A percentile compares a stretch with the other conserved stretches of the same genome.
Evolutionary conservation across 1,140 invertebrate genomes (phyloP).

Genomic region (Temnothorax longispinosus): DNA sequence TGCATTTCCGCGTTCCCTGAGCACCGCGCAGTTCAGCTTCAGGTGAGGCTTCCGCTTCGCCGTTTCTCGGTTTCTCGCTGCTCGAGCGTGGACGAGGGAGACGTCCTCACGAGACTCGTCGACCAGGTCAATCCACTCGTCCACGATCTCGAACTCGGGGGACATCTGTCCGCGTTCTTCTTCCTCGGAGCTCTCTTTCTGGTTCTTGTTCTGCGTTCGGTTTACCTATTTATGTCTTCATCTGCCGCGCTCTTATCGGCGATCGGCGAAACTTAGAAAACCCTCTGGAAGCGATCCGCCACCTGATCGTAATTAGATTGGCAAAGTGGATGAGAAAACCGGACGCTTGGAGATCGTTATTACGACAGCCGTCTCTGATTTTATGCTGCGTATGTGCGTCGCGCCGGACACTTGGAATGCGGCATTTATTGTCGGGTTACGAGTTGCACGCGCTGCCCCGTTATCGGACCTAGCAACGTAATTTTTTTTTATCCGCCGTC

Average conservation of each 20-base stretch:
- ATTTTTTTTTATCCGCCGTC: neutral
- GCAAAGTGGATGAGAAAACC: neutral
- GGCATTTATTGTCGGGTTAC: constrained; percentile 35
- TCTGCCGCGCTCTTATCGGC: constrained; percentile 45
- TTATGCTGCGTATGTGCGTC: constrained; percentile 1
- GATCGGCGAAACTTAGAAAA: constrained; percentile 56
- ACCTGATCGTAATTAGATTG: constrained; percentile 64
- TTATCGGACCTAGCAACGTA: constrained; percentile 15
- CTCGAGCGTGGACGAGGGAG: neutral
- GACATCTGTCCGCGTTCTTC: neutral
- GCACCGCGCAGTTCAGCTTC: constrained; percentile 36
- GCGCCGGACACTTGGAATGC: neutral
- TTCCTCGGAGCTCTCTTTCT: neutral
- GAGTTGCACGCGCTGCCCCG: constrained; percentile 19
- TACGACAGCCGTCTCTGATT: constrained; percentile 8
- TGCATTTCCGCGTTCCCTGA: constrained; percentile 71
- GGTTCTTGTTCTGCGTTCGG: neutral
- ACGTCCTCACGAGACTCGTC: constrained; percentile 54
- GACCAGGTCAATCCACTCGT: constrained; percentile 48
- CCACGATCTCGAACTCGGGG: constrained; percentile 15
- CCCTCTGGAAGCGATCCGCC: constrained; percentile 33
- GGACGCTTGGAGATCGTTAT: constrained; percentile 47
- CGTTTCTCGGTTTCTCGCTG: neutral
- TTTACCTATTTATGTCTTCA: constrained; percentile 36
- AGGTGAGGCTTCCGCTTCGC: constrained; percentile 43